A percentile compares a stretch with the other conserved stretches of the same genome.
Evolutionary conservation across 2,113 vertebrate genomes (phyloP).

Genomic region (Ochotona curzoniae): DNA sequence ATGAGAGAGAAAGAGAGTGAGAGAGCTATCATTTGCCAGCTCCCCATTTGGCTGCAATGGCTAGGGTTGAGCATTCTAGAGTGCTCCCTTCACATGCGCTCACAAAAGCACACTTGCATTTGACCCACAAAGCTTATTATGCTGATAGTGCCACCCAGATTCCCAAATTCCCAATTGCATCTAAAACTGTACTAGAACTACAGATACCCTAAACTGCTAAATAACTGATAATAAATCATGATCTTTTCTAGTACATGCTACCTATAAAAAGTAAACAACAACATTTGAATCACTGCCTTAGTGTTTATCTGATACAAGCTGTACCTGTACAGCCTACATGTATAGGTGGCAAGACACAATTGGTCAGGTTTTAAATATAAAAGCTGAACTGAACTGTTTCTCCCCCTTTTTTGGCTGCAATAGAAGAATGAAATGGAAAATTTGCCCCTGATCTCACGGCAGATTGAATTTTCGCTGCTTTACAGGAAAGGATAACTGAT

Average conservation of each 20-base stretch:
- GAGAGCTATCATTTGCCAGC: too few relatives aligned
- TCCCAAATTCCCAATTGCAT: conserved; percentile 98
- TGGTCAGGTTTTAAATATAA: neutral
- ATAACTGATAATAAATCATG: conserved; percentile 92
- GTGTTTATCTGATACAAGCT: neutral
- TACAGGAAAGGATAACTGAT: neutral
- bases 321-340: neutral
- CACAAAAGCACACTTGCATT: conserved; percentile 99
- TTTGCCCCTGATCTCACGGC: neutral
- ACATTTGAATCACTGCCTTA: neutral
- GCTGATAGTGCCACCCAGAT: conserved; percentile 99
- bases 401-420: neutral
- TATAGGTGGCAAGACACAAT: neutral
- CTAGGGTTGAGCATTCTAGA: conserved; percentile 88
- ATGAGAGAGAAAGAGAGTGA: too few relatives aligned
- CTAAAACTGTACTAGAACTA: conserved; percentile 99
- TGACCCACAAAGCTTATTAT: conserved; percentile 99
- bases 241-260: conserved; percentile 92
- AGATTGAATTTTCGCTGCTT: neutral
- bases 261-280: conserved; percentile 65
- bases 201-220: conserved; percentile 99
- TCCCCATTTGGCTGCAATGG: too few relatives aligned
- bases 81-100: conserved; percentile 99
- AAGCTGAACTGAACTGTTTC: neutral
- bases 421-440: neutral